A percentile compares a stretch with the other conserved stretches of the same genome.
phyloP scores from a whole-genome alignment of 1,140 invertebrate species.

The Drosophila tsacasi region DNA sequence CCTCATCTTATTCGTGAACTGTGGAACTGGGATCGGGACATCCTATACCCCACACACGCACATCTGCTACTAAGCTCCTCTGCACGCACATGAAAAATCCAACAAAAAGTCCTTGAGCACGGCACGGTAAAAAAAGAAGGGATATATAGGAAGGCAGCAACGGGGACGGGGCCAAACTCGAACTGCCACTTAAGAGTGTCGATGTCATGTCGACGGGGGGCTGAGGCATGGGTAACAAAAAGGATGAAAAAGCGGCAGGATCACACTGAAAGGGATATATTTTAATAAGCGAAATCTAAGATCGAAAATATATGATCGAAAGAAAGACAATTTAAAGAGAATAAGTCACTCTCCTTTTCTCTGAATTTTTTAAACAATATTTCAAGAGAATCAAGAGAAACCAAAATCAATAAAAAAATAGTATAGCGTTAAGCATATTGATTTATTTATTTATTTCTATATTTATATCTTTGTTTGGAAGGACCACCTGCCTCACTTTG shows the following conservation, averaged over 20 bases:
- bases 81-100: conserved; percentile 75
- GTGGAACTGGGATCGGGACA: neutral
- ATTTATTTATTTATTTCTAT: no score
- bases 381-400: no score
- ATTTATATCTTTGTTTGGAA: neutral
- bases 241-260: conserved; percentile 9
- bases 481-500: neutral
- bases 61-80: conserved; percentile 66
- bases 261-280: conserved; percentile 1
- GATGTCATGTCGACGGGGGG: conserved; percentile 63
- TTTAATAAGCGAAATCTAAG: neutral
- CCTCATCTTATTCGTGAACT: conserved; percentile 5
- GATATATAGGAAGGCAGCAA: conserved; percentile 15
- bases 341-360: no score
- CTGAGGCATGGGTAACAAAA: conserved; percentile 27
- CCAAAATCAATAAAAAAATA: no score
- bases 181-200: conserved; percentile 76
- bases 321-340: neutral
- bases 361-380: no score
- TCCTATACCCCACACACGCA: conserved; percentile 16
- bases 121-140: conserved; percentile 45
- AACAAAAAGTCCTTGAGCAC: conserved; percentile 78
- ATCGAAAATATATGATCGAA: neutral
- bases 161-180: conserved; percentile 38
- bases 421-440: no score